phyloP scores from a whole-genome alignment of 2,113 vertebrate genomes.

The Clarias batrachus region DNA sequence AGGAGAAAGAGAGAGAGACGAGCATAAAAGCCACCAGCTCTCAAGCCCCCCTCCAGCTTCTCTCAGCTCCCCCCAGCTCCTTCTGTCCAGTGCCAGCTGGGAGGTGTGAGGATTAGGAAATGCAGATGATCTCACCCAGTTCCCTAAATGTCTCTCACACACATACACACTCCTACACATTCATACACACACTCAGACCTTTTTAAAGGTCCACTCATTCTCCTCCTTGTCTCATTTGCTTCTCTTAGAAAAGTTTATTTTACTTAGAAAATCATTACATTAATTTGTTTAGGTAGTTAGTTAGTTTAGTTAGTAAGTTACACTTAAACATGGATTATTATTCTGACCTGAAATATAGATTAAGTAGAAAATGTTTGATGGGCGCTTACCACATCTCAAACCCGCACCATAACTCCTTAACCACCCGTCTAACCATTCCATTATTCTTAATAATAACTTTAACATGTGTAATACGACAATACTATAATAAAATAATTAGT shows the following conservation, averaged over 20 bases:
- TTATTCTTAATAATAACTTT: not conserved
- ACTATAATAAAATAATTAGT: not conserved
- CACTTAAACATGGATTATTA: not conserved
- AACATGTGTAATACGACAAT: not conserved
- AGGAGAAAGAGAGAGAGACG: not conserved
- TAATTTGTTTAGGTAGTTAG: not conserved
- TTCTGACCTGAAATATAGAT: not conserved
- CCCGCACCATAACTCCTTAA: not conserved
- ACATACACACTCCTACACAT: conserved; percentile 24
- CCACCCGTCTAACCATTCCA: not conserved
- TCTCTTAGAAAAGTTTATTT: not conserved
- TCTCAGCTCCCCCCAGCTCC: conserved; percentile 23
- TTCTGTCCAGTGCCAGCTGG: conserved; percentile 57
- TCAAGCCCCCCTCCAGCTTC: conserved; percentile 27
- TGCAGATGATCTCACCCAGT: conserved; percentile 52
- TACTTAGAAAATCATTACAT: too few relatives aligned
- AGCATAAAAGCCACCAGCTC: conserved; percentile 45
- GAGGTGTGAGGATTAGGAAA: conserved; percentile 53
- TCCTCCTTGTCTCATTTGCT: not conserved
- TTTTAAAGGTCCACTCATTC: conserved; percentile 16
- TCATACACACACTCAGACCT: conserved; percentile 6
- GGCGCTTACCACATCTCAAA: not conserved
- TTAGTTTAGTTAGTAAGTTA: too few relatives aligned
- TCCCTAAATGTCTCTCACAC: conserved; percentile 29
- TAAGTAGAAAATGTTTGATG: not conserved